phyloP scores from a whole-genome alignment of 2,888 invertebrate genomes.

The Cotesia congregata region DNA sequence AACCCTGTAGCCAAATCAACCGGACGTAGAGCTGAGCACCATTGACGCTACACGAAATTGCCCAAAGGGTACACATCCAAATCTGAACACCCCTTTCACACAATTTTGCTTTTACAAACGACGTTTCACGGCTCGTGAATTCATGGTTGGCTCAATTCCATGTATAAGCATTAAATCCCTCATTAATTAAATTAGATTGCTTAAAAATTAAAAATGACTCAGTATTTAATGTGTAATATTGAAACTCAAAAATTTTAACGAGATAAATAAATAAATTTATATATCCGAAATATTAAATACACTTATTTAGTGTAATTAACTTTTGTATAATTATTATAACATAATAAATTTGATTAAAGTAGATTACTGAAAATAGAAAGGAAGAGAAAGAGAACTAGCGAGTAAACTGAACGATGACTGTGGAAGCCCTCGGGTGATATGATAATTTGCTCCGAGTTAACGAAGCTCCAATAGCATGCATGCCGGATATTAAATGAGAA shows the following conservation, averaged over 20 bases:
- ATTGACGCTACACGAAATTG: slow-evolving; percentile 49
- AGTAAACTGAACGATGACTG: slow-evolving; percentile 20
- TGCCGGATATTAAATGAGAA: slow-evolving; percentile 50
- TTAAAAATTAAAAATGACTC: background rate
- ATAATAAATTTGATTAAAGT: slow-evolving; percentile 1
- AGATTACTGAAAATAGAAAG: background rate
- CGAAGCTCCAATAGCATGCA: slow-evolving; percentile 47
- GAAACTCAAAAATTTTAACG: too few relatives aligned
- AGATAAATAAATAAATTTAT: background rate
- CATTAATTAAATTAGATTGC: background rate
- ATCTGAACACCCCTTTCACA: slow-evolving; percentile 35
- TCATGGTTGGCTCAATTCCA: slow-evolving; percentile 31
- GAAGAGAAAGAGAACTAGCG: slow-evolving; percentile 1
- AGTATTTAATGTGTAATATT: background rate
- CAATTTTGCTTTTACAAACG: slow-evolving; percentile 28
- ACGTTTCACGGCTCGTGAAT: slow-evolving; percentile 37
- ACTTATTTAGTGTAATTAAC: background rate
- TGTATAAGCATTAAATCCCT: slow-evolving; percentile 22
- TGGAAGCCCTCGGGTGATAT: slow-evolving; percentile 40
- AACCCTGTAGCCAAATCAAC: slow-evolving; percentile 24
- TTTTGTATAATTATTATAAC: background rate
- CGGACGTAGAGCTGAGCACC: slow-evolving; percentile 32
- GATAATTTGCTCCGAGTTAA: slow-evolving; percentile 50
- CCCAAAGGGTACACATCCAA: slow-evolving; percentile 44
- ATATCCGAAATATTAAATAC: background rate